Conservation (phyloP, 2,888 invertebrate species). For the Clunio marinus region DNA sequence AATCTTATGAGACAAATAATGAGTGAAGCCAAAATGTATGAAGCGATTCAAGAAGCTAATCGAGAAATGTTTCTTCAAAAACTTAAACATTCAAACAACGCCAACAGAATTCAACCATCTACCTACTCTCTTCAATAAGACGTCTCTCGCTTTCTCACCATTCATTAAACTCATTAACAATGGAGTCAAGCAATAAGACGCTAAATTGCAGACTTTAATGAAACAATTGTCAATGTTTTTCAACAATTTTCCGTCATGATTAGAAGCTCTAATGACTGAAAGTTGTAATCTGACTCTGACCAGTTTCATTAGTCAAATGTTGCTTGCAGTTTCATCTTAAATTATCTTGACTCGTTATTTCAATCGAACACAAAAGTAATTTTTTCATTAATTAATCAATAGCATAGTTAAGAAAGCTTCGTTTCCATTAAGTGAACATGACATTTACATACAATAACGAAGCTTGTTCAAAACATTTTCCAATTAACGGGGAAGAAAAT, state of each 20-base stretch:
- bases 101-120: neutral
- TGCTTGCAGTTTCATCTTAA: too few relatives aligned
- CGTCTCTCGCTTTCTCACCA: neutral
- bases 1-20: constrained; percentile 70
- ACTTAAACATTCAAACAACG: constrained; percentile 14
- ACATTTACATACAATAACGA: too few relatives aligned
- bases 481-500: too few relatives aligned
- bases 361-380: too few relatives aligned
- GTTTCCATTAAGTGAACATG: too few relatives aligned
- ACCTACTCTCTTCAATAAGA: constrained; percentile 21
- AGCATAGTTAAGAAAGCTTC: too few relatives aligned
- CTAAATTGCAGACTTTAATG: neutral
- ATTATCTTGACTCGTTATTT: too few relatives aligned
- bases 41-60: constrained; percentile 74
- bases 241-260: constrained; percentile 9
- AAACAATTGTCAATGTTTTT: neutral
- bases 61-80: constrained; percentile 63
- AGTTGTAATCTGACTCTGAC: neutral
- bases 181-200: neutral
- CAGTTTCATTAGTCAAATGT: too few relatives aligned
- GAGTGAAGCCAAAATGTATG: constrained; percentile 73
- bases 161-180: neutral
- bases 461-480: too few relatives aligned
- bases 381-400: too few relatives aligned
- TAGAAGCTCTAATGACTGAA: neutral